Percentiles rank a stretch among this genome's conserved stretches.
Conservation (phyloP, 2,888 invertebrate genomes). For the Pyrrhosoma nymphula region DNA sequence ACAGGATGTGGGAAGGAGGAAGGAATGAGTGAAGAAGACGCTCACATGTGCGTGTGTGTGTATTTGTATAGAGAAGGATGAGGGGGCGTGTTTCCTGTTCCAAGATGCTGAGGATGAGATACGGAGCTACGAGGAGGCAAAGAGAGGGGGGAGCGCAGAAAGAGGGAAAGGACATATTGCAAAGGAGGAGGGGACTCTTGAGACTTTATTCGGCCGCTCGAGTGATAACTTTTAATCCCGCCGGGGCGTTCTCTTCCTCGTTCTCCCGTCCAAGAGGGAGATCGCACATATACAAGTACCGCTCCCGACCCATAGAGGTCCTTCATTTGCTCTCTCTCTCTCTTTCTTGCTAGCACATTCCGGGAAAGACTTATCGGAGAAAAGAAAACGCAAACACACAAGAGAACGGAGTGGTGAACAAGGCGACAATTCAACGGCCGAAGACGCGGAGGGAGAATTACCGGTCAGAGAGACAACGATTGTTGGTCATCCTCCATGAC, state of each 20-base stretch:
- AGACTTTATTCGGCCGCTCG: slow-evolving; percentile 52
- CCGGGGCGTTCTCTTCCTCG: slow-evolving; percentile 10
- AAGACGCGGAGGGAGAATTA: background rate
- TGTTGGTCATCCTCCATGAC: background rate
- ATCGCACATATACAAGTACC: background rate
- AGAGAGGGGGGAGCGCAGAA: background rate
- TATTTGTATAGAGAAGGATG: background rate
- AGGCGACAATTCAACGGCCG: background rate
- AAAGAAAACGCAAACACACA: background rate
- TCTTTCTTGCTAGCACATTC: background rate
- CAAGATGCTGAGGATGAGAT: slow-evolving; percentile 53
- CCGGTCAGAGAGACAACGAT: background rate
- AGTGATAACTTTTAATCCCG: slow-evolving; percentile 40
- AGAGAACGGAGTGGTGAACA: background rate
- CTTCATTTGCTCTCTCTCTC: background rate
- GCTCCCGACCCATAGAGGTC: background rate
- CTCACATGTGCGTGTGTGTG: background rate
- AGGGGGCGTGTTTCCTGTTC: slow-evolving; percentile 35
- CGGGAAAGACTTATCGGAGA: background rate
- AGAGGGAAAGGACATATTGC: slow-evolving; percentile 42
- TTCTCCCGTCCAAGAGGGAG: background rate
- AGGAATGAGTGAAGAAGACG: background rate
- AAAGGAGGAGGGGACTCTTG: background rate
- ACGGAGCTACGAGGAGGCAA: background rate
- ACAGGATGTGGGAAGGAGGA: slow-evolving; percentile 21